These are phyloP conservation scores for Psilopogon haemacephalus DNA, from an alignment of 2,113 vertebrate genomes.

Conservation along the genomic window DNA sequence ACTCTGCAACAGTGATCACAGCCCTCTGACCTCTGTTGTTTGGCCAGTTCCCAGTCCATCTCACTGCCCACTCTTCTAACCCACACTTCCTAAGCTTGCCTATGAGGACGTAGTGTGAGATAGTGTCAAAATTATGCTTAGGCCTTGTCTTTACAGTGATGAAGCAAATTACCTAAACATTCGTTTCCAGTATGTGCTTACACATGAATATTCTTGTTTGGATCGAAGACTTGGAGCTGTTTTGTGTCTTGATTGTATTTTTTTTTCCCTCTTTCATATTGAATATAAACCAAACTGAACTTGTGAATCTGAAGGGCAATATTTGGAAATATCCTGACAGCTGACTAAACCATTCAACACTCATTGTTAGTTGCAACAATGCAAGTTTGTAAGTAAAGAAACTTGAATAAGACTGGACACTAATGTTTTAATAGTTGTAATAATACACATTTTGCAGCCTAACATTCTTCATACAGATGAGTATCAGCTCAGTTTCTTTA, in stretches of 20 bases:
- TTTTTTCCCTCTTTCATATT: background rate
- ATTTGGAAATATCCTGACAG: background rate
- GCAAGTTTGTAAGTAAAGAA: background rate
- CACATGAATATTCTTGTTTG: background rate
- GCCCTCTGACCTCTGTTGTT: too few relatives aligned
- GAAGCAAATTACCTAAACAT: background rate
- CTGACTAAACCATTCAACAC: background rate
- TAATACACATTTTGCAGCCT: background rate
- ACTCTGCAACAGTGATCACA: too few relatives aligned
- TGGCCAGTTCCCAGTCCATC: too few relatives aligned
- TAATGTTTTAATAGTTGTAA: background rate
- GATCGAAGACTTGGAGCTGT: background rate
- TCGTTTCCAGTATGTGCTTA: background rate
- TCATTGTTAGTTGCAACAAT: background rate
- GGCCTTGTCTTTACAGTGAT: too few relatives aligned
- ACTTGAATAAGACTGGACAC: background rate
- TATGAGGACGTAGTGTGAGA: too few relatives aligned
- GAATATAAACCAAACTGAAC: background rate
- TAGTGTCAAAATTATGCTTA: too few relatives aligned
- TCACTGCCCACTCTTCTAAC: too few relatives aligned
- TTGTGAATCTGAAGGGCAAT: background rate
- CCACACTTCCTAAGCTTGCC: too few relatives aligned
- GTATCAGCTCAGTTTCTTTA: background rate
- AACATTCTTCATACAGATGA: background rate
- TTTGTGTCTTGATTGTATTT: background rate